Conservation (phyloP, 2,888 invertebrate species). For the Eupeodes latifasciatus region DNA sequence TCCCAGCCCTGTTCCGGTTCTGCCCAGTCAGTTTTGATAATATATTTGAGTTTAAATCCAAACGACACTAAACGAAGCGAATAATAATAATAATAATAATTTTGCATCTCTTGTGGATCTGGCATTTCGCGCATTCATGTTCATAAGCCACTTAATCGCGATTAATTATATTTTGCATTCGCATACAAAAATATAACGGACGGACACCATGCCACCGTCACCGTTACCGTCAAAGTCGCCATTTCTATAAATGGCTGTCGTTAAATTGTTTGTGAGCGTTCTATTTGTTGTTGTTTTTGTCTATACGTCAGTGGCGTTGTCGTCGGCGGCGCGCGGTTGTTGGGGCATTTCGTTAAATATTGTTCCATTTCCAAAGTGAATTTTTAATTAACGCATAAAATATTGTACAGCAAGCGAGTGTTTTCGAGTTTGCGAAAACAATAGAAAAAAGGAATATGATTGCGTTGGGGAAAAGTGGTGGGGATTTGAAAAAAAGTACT, state of each 20-base stretch:
- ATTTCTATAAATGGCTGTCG: constrained; percentile 52
- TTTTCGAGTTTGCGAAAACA: constrained; percentile 53
- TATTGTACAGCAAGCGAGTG: constrained; percentile 40
- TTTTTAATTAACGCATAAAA: constrained; percentile 73
- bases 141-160: constrained; percentile 65
- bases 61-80: constrained; percentile 49
- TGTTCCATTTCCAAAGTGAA: constrained; percentile 61
- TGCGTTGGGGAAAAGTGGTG: neutral
- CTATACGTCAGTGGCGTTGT: neutral
- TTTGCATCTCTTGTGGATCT: constrained; percentile 44
- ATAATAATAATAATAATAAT: constrained; percentile 62
- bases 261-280: constrained; percentile 42
- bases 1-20: neutral
- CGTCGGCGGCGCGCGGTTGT: neutral
- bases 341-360: constrained; percentile 62
- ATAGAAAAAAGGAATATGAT: constrained; percentile 31
- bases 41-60: constrained; percentile 29
- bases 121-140: constrained; percentile 55
- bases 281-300: constrained; percentile 10
- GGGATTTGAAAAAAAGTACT: constrained; percentile 6
- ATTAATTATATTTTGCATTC: constrained; percentile 63
- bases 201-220: constrained; percentile 23
- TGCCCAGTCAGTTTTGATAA: constrained; percentile 19
- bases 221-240: constrained; percentile 1
- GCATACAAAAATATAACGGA: constrained; percentile 47